Conservation (phyloP, 2,797 vertebrate genomes). For the Sebastiscus tertius region DNA sequence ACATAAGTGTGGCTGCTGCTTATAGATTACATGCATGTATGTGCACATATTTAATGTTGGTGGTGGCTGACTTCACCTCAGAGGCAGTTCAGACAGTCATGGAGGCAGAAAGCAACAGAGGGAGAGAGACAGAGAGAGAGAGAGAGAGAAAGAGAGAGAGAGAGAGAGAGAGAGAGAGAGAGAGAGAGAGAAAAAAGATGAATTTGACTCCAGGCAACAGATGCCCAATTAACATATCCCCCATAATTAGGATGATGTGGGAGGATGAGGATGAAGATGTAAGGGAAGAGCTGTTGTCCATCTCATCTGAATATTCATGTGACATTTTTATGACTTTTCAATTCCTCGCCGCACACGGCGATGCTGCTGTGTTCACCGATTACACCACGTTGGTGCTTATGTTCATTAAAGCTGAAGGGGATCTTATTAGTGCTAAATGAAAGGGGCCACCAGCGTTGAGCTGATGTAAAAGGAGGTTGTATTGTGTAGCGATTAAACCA, state of each 20-base stretch:
- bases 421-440: conserved; percentile 26
- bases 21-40: background rate
- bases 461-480: background rate
- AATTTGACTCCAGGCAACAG: conserved; percentile 76
- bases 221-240: conserved; percentile 80
- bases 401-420: conserved; percentile 42
- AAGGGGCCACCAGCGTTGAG: background rate
- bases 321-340: conserved; percentile 74
- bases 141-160: too few species aligned
- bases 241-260: conserved; percentile 76
- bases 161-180: too few species aligned
- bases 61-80: conserved; percentile 23
- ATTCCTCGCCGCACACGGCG: conserved; percentile 31
- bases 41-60: background rate
- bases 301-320: conserved; percentile 76
- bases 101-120: conserved; percentile 5
- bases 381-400: conserved; percentile 24
- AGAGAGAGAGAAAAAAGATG: background rate
- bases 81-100: conserved; percentile 36
- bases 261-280: conserved; percentile 75
- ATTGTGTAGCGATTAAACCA: background rate
- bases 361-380: conserved; percentile 11
- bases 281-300: conserved; percentile 74
- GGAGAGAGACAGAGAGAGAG: background rate
- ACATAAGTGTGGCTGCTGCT: background rate